phyloP scores from a whole-genome alignment of 1,140 invertebrate genomes.

The Orussus abietinus region DNA sequence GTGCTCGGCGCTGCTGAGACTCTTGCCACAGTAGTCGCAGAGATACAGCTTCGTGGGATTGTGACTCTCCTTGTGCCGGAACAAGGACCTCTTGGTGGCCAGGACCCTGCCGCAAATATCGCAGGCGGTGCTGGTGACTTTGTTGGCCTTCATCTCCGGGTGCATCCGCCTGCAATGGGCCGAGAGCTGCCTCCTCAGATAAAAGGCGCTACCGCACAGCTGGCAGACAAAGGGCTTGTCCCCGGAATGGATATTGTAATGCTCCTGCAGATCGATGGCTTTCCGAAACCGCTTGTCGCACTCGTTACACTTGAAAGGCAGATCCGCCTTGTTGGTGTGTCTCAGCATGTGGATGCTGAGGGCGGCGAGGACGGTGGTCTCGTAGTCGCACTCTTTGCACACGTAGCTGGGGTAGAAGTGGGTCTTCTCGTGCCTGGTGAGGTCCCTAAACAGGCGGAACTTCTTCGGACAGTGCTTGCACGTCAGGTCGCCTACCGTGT shows the following conservation, averaged over 20 bases:
- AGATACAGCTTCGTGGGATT: constrained; percentile 60
- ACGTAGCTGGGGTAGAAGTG: constrained; percentile 45
- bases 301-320: constrained; percentile 61
- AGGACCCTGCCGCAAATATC: constrained; percentile 51
- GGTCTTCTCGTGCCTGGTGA: constrained; percentile 49
- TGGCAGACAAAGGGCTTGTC: constrained; percentile 58
- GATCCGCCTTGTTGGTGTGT: constrained; percentile 43
- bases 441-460: constrained; percentile 43
- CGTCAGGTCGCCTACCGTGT: constrained; percentile 40
- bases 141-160: constrained; percentile 45
- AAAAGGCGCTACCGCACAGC: constrained; percentile 58
- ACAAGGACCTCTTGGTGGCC: constrained; percentile 51
- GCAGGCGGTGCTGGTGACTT: constrained; percentile 47
- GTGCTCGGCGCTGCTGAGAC: constrained; percentile 67
- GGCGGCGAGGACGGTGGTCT: constrained; percentile 44
- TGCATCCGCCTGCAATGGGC: constrained; percentile 43
- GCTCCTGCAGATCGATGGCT: constrained; percentile 47
- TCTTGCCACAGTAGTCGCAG: constrained; percentile 75
- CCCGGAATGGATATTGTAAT: constrained; percentile 51
- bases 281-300: constrained; percentile 62
- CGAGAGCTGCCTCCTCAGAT: constrained; percentile 40
- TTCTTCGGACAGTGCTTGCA: constrained; percentile 49
- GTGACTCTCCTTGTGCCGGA: constrained; percentile 61
- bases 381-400: constrained; percentile 50
- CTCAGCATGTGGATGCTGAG: constrained; percentile 44